Evolutionary conservation across 2,797 vertebrate species (phyloP).

Genomic region (Eospalax fontanierii): DNA sequence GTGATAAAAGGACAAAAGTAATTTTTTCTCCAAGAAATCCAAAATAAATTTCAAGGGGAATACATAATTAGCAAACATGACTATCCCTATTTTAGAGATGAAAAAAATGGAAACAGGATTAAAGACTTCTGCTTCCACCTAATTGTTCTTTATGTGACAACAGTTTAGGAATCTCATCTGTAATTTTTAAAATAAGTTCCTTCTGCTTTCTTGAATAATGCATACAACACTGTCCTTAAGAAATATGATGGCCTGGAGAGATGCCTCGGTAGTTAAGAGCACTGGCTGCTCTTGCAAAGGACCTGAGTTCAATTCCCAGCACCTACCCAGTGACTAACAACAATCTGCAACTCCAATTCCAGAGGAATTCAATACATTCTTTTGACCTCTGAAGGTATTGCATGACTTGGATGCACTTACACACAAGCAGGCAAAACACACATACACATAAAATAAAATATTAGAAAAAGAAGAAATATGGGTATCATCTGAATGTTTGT

Average conservation of each 20-base stretch:
- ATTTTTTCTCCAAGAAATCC: not conserved
- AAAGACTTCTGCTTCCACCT: not conserved
- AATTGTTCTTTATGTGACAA: not conserved
- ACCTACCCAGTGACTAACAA: no score
- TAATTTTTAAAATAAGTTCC: not conserved
- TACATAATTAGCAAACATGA: conserved; percentile 20
- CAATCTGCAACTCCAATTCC: no score
- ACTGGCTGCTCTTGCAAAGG: no score
- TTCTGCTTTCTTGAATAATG: conserved; percentile 46
- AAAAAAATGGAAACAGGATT: conserved; percentile 18
- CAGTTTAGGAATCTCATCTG: not conserved
- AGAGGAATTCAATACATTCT: no score
- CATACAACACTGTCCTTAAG: conserved; percentile 15
- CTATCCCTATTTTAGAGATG: not conserved
- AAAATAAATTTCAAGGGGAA: conserved; percentile 22
- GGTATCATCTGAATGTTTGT: not conserved
- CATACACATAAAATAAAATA: no score
- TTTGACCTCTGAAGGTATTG: no score
- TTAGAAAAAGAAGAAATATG: not conserved
- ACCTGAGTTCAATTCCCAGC: no score
- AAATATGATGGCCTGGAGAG: not conserved
- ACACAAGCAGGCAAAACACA: no score
- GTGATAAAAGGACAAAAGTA: not conserved
- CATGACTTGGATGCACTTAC: no score
- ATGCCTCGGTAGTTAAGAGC: no score